A percentile compares a stretch with the other conserved stretches of the same genome.
These are phyloP conservation scores for Cynopterus brachyotis DNA, from an alignment of 2,113 vertebrate genomes.

Conservation along the genomic window DNA sequence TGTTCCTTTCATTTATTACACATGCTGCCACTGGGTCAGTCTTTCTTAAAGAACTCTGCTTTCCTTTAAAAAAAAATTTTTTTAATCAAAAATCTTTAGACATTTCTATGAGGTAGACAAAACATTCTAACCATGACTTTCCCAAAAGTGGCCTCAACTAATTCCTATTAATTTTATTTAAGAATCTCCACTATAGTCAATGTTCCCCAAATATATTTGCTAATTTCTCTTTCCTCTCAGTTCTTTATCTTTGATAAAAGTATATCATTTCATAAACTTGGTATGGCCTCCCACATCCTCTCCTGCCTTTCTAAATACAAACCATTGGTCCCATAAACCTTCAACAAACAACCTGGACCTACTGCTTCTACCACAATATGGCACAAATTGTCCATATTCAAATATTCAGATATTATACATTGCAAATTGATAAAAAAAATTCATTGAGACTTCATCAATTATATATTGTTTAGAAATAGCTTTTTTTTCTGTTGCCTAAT, in stretches of 20 bases:
- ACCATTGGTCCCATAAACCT: neutral
- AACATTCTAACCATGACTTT: neutral
- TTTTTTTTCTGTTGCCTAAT: neutral
- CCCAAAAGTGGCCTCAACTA: neutral
- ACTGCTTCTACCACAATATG: neutral
- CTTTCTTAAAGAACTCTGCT: neutral
- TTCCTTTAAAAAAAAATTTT: neutral
- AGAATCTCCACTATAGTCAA: neutral
- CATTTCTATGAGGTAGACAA: neutral
- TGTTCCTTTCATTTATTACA: neutral
- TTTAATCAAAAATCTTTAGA: neutral
- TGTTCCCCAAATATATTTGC: neutral
- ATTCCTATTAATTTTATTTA: neutral
- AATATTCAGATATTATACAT: neutral
- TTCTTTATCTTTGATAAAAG: neutral
- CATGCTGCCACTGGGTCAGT: neutral
- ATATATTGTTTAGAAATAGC: neutral
- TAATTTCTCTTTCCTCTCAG: neutral
- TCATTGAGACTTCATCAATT: neutral
- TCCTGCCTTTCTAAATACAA: neutral
- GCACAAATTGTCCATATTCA: neutral
- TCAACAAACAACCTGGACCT: neutral
- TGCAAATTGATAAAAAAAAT: neutral
- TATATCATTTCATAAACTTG: neutral
- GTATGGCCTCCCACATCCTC: neutral